Percentiles rank a stretch among this genome's conserved stretches.
Conservation (phyloP, 2,888 invertebrate genomes). For the Geophilus truncorum region DNA sequence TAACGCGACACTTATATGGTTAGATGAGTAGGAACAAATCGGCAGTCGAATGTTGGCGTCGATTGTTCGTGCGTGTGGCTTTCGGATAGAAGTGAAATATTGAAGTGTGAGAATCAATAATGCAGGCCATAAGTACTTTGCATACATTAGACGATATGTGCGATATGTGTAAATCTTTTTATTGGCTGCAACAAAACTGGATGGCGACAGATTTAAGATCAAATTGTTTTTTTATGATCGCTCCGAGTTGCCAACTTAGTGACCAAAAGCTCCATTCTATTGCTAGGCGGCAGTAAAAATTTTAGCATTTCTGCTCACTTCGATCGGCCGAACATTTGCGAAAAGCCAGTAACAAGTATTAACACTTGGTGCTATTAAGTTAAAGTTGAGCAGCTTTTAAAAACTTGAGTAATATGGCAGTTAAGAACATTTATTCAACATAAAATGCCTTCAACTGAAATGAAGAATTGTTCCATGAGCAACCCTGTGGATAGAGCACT, state of each 20-base stretch:
- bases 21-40: not conserved
- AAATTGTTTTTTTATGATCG: not conserved
- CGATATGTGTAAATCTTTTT: not conserved
- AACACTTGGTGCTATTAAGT: not conserved
- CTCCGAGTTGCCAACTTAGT: not conserved
- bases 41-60: not conserved
- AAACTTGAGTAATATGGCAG: slow-evolving; percentile 12
- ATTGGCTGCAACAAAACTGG: not conserved
- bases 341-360: not conserved
- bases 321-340: not conserved
- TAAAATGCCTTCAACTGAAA: slow-evolving; percentile 17
- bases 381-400: slow-evolving; percentile 7
- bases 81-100: not conserved
- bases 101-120: not conserved
- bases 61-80: not conserved
- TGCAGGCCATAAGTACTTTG: not conserved
- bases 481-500: not conserved
- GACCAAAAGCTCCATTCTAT: not conserved
- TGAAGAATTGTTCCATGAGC: slow-evolving; percentile 16
- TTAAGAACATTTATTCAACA: slow-evolving; percentile 8
- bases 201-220: not conserved
- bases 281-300: not conserved
- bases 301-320: not conserved
- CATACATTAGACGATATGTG: not conserved
- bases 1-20: not conserved